Conservation (phyloP, 2,797 vertebrate species). For the Hybognathus amarus region DNA sequence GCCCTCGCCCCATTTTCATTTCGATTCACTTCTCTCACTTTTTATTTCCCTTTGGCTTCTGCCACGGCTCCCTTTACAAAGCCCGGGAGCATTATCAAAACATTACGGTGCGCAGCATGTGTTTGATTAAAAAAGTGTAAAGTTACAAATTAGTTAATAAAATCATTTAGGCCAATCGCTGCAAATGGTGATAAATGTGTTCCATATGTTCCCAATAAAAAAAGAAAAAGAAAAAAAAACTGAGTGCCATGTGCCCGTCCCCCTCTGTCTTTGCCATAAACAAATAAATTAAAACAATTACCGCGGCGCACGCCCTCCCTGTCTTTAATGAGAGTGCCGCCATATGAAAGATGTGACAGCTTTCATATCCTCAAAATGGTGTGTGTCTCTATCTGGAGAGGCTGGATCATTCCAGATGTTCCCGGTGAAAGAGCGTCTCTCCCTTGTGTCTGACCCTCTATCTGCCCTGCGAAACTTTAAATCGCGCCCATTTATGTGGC, state of each 20-base stretch:
- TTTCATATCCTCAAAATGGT: slow-evolving; percentile 71
- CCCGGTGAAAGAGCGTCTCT: slow-evolving; percentile 44
- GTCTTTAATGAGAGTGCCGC: slow-evolving; percentile 71
- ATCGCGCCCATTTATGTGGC: slow-evolving; percentile 28
- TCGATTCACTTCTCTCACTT: slow-evolving; percentile 59
- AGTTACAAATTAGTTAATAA: slow-evolving; percentile 80
- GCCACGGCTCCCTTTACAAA: slow-evolving; percentile 74
- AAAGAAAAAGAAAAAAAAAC: slow-evolving; percentile 27
- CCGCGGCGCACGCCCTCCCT: slow-evolving; percentile 62
- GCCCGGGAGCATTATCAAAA: slow-evolving; percentile 78
- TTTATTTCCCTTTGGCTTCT: slow-evolving; percentile 78
- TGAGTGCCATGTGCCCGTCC: slow-evolving; percentile 77
- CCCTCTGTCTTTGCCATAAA: slow-evolving; percentile 79
- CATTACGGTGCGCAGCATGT: slow-evolving; percentile 78
- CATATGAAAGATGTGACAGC: slow-evolving; percentile 72
- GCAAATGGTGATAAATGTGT: slow-evolving; percentile 80
- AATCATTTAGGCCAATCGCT: slow-evolving; percentile 75
- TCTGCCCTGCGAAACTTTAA: slow-evolving; percentile 41
- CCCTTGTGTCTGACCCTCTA: slow-evolving; percentile 53
- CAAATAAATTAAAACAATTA: slow-evolving; percentile 86
- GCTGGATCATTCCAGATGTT: slow-evolving; percentile 66
- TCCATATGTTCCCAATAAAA: slow-evolving; percentile 83
- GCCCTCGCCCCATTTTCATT: slow-evolving; percentile 57
- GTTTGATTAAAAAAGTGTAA: slow-evolving; percentile 81
- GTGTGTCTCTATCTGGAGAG: slow-evolving; percentile 68